Evolutionary conservation across 2,113 vertebrate genomes (phyloP).

Genomic region (Pitta sordida): DNA sequence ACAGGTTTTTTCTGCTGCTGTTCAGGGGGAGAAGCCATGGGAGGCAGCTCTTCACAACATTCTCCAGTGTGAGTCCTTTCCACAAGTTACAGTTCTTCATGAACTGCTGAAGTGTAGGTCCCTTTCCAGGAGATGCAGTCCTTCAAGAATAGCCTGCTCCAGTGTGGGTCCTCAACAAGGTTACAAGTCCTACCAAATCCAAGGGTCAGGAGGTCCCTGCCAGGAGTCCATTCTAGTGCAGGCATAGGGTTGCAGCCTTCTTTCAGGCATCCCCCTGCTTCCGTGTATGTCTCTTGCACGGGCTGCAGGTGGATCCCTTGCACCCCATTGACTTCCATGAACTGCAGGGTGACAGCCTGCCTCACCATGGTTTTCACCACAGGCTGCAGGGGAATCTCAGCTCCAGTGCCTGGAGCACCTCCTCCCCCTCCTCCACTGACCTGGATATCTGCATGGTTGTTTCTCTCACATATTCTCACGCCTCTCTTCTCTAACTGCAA

Average conservation of each 20-base stretch:
- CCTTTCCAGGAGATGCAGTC: neutral
- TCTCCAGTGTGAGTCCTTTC: neutral
- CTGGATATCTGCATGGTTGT: neutral
- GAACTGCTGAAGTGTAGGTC: accelerated
- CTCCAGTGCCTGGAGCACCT: neutral
- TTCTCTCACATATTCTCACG: neutral
- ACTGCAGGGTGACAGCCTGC: neutral
- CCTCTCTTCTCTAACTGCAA: neutral
- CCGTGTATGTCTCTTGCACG: neutral
- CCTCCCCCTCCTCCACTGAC: neutral
- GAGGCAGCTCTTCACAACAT: neutral
- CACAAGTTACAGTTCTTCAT: accelerated
- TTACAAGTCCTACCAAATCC: neutral
- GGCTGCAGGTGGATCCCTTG: neutral
- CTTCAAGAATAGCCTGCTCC: neutral
- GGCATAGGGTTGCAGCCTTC: neutral
- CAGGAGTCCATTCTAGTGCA: neutral
- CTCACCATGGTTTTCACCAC: neutral
- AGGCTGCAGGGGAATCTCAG: neutral
- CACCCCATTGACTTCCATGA: neutral
- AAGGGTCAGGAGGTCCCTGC: neutral
- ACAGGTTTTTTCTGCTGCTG: neutral
- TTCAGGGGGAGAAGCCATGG: neutral
- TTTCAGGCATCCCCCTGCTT: neutral
- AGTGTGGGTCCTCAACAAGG: too few relatives aligned